phyloP scores from a whole-genome alignment of 2,797 vertebrate genomes.

The Chelon labrosus region DNA sequence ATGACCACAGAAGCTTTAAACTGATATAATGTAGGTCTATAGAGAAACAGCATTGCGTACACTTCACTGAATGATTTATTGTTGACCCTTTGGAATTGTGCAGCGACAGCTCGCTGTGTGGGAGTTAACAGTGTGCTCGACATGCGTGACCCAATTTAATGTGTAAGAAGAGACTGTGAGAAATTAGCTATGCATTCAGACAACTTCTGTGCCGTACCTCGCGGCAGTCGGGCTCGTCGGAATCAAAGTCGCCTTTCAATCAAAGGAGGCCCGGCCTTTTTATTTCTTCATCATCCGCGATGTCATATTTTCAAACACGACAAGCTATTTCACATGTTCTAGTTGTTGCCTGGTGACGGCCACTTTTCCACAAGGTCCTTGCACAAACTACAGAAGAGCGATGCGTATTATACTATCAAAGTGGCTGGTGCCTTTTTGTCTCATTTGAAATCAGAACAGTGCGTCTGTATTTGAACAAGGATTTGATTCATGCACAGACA shows the following conservation, averaged over 20 bases:
- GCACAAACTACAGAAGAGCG: constrained; percentile 55
- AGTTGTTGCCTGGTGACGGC: constrained; percentile 65
- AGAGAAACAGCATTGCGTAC: constrained; percentile 6
- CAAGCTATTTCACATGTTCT: constrained; percentile 36
- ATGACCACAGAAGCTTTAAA: constrained; percentile 45
- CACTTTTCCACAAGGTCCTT: constrained; percentile 62
- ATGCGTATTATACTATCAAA: constrained; percentile 69
- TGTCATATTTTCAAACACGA: constrained; percentile 44
- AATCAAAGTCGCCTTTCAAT: constrained; percentile 51
- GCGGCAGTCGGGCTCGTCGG: constrained; percentile 8
- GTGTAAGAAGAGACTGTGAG: constrained; percentile 7
- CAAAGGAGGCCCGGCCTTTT: constrained; percentile 32
- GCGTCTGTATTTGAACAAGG: constrained; percentile 83
- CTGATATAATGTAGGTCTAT: constrained; percentile 42
- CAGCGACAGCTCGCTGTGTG: constrained; percentile 1
- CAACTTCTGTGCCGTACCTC: neutral
- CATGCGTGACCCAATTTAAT: constrained; percentile 9
- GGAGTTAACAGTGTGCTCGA: constrained; percentile 19
- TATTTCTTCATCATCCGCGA: constrained; percentile 42
- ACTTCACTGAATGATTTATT: constrained; percentile 1
- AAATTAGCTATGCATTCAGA: constrained; percentile 32
- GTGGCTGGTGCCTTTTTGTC: constrained; percentile 53
- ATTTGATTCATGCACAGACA: constrained; percentile 88
- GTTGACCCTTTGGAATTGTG: constrained; percentile 11
- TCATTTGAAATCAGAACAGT: constrained; percentile 84